These are phyloP conservation scores for Oscheius sp. DNA, from an alignment of 2,888 invertebrate genomes.

Conservation along the genomic window DNA sequence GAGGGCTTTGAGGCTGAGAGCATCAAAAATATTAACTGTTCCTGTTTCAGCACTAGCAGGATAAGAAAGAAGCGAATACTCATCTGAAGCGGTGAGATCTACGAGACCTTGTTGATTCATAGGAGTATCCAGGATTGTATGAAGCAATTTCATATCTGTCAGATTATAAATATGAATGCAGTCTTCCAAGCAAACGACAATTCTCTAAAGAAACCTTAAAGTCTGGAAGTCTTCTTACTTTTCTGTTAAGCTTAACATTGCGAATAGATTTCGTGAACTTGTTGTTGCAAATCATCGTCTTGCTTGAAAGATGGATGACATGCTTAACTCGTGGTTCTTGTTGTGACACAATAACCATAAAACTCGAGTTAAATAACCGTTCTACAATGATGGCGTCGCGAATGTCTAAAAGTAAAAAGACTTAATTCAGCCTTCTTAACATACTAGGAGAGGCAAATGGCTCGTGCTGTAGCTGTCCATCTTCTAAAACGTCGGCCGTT, in stretches of 20 bases:
- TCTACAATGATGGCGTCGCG: conserved; percentile 77
- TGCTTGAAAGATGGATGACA: conserved; percentile 92
- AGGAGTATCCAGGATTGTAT: conserved; percentile 97
- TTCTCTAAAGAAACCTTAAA: conserved; percentile 76
- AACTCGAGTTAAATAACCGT: conserved; percentile 92
- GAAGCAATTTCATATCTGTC: conserved; percentile 78
- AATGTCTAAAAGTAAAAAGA: conserved; percentile 10
- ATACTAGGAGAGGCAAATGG: conserved; percentile 3
- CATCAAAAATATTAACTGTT: conserved; percentile 89
- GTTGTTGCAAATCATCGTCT: conserved; percentile 85
- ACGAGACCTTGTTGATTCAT: conserved; percentile 84
- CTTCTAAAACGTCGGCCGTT: conserved; percentile 78
- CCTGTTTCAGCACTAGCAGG: conserved; percentile 77
- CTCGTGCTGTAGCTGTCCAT: conserved; percentile 33
- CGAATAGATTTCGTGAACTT: conserved; percentile 92
- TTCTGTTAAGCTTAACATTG: conserved; percentile 92
- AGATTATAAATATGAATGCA: conserved; percentile 98
- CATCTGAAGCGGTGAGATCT: conserved; percentile 70
- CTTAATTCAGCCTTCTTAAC: neutral
- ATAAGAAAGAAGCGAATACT: conserved; percentile 90
- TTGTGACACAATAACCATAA: conserved; percentile 89
- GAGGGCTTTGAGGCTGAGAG: conserved; percentile 90
- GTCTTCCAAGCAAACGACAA: conserved; percentile 96
- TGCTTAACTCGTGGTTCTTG: conserved; percentile 87
- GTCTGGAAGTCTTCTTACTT: conserved; percentile 75